phyloP scores from a whole-genome alignment of 1,140 invertebrate species.

The Caenorhabditis briggsae region DNA sequence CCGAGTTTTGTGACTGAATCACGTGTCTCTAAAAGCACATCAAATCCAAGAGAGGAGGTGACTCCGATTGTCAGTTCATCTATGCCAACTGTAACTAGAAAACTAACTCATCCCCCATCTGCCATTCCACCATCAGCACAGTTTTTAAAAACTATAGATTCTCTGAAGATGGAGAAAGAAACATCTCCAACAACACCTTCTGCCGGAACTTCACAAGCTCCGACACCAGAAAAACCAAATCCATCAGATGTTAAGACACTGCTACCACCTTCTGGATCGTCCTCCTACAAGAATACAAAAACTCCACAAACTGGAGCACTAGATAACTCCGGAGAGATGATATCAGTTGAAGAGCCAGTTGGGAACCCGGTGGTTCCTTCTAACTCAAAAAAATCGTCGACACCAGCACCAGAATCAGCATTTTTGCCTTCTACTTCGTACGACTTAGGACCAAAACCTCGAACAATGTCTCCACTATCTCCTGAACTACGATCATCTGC shows the following conservation, averaged over 20 bases:
- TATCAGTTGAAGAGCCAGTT: conserved; percentile 13
- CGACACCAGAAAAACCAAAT: not conserved
- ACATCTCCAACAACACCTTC: not conserved
- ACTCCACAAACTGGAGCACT: conserved; percentile 4
- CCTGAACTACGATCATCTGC: not conserved
- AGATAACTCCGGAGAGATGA: conserved; percentile 18
- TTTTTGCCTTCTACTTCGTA: not conserved
- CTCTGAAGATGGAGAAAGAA: not conserved
- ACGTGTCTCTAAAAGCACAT: too few relatives aligned
- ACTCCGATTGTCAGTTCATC: not conserved
- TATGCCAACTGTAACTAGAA: not conserved
- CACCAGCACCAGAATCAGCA: not conserved
- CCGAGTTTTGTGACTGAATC: too few relatives aligned
- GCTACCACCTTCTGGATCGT: not conserved
- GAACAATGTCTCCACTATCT: not conserved
- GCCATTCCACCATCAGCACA: not conserved
- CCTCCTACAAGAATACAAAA: not conserved
- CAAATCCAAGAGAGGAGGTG: not conserved
- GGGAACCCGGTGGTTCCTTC: not conserved
- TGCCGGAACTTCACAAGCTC: not conserved
- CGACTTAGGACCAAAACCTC: not conserved
- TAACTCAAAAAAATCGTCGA: not conserved
- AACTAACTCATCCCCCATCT: not conserved
- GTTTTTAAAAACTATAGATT: not conserved
- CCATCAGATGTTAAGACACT: not conserved